Percentiles rank a stretch among this genome's conserved stretches.
Conservation (phyloP, 1,140 invertebrate genomes). For the Papilio polyxenes region DNA sequence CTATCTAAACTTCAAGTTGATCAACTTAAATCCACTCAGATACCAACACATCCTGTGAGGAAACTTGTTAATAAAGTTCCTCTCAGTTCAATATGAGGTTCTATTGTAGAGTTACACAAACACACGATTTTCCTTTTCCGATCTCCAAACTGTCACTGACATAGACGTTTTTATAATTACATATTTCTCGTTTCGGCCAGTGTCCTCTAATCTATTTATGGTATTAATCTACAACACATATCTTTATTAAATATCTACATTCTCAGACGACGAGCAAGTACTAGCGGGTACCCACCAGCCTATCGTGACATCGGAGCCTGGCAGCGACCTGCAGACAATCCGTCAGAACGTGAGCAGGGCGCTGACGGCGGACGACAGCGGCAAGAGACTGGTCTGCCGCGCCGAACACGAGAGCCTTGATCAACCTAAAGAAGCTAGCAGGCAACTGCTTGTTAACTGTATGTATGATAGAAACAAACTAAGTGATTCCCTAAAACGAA, state of each 20-base stretch:
- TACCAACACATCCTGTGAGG: too few relatives aligned
- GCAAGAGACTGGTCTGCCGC: slow-evolving; percentile 83
- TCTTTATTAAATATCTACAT: slow-evolving; percentile 8
- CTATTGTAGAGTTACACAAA: too few relatives aligned
- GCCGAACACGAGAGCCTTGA: slow-evolving; percentile 83
- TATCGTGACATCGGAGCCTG: slow-evolving; percentile 73
- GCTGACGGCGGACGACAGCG: slow-evolving; percentile 84
- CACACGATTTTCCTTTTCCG: too few relatives aligned
- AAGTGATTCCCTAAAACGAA: too few relatives aligned
- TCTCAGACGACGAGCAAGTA: slow-evolving; percentile 83
- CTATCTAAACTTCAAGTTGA: too few relatives aligned
- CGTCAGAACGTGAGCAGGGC: slow-evolving; percentile 83
- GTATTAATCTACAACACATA: background rate
- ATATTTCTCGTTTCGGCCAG: too few relatives aligned
- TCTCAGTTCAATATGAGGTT: too few relatives aligned
- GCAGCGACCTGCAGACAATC: slow-evolving; percentile 80
- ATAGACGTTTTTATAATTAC: too few relatives aligned
- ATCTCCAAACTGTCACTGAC: too few relatives aligned
- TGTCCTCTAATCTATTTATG: too few relatives aligned
- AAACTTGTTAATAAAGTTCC: too few relatives aligned
- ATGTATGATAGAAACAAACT: slow-evolving; percentile 60
- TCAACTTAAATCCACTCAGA: too few relatives aligned
- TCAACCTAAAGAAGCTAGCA: slow-evolving; percentile 71
- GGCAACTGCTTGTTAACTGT: slow-evolving; percentile 84
- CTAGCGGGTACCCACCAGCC: slow-evolving; percentile 80